Conservation (phyloP, 2,888 invertebrate species). For the Xestobium rufovillosum region DNA sequence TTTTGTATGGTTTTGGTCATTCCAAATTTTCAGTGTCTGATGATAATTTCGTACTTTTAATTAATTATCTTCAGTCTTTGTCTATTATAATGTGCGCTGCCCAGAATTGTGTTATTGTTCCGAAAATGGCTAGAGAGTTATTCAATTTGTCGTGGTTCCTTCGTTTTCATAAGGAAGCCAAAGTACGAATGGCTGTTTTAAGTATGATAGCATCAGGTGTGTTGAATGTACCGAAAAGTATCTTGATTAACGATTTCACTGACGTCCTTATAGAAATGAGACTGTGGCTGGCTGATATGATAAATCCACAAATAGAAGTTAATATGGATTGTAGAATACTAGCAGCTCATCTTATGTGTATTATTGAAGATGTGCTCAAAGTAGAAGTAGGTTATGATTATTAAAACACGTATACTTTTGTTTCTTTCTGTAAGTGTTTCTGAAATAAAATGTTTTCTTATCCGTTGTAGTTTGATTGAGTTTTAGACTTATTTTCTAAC, state of each 20-base stretch:
- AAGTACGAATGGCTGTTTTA: conserved; percentile 59
- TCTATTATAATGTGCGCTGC: conserved; percentile 59
- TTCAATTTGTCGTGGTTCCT: conserved; percentile 60
- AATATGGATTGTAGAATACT: conserved; percentile 57
- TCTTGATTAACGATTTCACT: conserved; percentile 53
- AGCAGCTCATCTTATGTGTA: conserved; percentile 52
- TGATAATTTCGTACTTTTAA: conserved; percentile 58
- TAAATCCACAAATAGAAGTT: conserved; percentile 54
- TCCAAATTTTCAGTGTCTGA: conserved; percentile 55
- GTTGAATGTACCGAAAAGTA: conserved; percentile 51
- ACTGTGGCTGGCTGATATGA: conserved; percentile 57
- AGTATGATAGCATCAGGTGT: conserved; percentile 59
- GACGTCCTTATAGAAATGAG: conserved; percentile 57
- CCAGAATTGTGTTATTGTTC: conserved; percentile 57
- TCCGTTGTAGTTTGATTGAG: no score
- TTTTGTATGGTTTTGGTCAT: conserved; percentile 60
- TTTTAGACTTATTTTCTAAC: no score
- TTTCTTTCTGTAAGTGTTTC: no score
- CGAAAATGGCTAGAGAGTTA: conserved; percentile 62
- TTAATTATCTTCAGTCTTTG: conserved; percentile 61
- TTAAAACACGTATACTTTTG: no score
- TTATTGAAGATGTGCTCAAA: conserved; percentile 48
- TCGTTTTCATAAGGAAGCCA: conserved; percentile 58
- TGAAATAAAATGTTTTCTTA: no score
- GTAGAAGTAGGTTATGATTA: conserved; percentile 29